Evolutionary conservation across 2,888 invertebrate genomes (phyloP).

Genomic region (Belgica antarctica): DNA sequence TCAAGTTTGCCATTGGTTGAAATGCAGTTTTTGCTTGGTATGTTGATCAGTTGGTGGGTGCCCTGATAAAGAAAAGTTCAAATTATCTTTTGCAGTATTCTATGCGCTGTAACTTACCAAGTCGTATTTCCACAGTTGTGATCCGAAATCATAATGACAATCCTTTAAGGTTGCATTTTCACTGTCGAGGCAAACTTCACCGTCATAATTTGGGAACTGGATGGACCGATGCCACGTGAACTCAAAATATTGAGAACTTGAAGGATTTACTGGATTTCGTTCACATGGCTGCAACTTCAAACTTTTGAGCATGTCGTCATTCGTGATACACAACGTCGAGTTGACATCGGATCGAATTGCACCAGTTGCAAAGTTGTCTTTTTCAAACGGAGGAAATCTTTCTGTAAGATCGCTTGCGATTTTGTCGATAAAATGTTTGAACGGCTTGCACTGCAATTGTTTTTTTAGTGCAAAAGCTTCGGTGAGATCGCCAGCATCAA

Average conservation of each 20-base stretch:
- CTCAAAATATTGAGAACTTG: not conserved
- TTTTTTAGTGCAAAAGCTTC: conserved; percentile 74
- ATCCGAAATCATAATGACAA: not conserved
- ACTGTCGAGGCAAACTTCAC: no score
- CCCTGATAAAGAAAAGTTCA: no score
- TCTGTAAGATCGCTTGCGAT: conserved; percentile 73
- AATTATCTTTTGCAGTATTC: no score
- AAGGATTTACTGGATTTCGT: not conserved
- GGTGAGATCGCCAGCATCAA: conserved; percentile 80
- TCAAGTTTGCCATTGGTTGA: no score
- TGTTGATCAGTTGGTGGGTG: no score
- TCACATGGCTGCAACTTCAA: not conserved
- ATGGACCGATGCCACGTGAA: not conserved
- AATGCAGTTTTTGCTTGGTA: no score
- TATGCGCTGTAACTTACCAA: no score
- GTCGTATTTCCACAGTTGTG: not conserved
- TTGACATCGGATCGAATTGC: not conserved
- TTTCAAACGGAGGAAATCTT: not conserved
- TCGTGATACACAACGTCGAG: not conserved
- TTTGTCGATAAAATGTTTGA: conserved; percentile 92
- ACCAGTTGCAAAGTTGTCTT: not conserved
- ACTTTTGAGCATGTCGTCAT: not conserved
- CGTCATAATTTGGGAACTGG: not conserved
- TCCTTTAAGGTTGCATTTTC: not conserved
- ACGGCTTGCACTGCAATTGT: conserved; percentile 79